Evolutionary conservation across 1,140 invertebrate genomes (phyloP), one percentile per base, ranked within the genome.

Genomic region (Trichoplusia ni): DNA sequence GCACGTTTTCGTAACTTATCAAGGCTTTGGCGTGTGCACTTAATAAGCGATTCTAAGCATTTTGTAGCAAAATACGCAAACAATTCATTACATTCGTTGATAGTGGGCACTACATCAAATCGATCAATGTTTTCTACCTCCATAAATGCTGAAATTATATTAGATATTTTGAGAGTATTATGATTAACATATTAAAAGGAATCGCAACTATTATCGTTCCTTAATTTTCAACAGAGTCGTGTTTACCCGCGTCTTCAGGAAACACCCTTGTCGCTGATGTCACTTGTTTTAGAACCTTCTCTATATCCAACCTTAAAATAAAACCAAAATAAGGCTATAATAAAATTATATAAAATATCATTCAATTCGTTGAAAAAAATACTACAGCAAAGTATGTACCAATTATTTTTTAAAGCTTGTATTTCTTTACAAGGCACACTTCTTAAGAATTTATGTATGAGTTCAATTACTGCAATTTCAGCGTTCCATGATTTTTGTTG

Each of bases 21-120:
- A 31, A 96, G 82, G n/a, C 94, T 94, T 18, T 90, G 84, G 75
- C 93, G 94, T 0, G 94, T 95, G 56, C 93, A 92, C 73, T 94
- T 94, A 2, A 94, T 93, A n/a, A 96, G 85, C 9, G 94, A 83
- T 63, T 95, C 94, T 27, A 94, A 89, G 14, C 95, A 92, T 86
- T 95, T 95, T 19, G 92, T 92, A 76, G 95, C 95, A 73, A 95
- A 96, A 80, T 93, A 94, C 4, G 92, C 92, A 81, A 95, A 95
- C 13, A 96, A 76, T 76, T 96, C 94, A 81, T 95, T 94, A 66
- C 94, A 95, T 79, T 95, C 94, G 33, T 92, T 93, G n/a, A 94
- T 92, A 5, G 94, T 90, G 51, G 91, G 91, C 60, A 77, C 71
- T 19, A 94, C 71, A 68, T 95, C 93, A 70, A 93, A 91, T 37